Evolutionary conservation across 2,888 invertebrate species (phyloP), one percentile per base, ranked within the genome.

Genomic region (Caenorhabditis virilis): DNA sequence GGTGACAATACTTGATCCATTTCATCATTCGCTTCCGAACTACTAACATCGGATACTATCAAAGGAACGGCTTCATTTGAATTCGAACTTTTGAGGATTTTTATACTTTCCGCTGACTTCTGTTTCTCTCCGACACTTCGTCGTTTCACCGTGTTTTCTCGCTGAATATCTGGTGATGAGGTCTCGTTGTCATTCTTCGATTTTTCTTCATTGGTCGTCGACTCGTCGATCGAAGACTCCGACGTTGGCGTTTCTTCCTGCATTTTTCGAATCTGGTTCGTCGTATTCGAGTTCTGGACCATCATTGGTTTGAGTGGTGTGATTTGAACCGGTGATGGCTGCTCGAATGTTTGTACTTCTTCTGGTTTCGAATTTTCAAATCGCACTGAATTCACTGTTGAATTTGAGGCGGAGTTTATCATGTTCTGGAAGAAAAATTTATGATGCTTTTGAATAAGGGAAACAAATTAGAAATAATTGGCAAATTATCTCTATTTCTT

Each of bases 31-130:
- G 61, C 61, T 55, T 75, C 75, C 30, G 69, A 65, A 39, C 70
- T 70, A 49, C 70, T 70, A n/a, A 75, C 75, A 59, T 75, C 75
- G 9, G 75, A 75, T 2, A 75, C 75, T 6, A 75, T 75, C 23
- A 75, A 52, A 2, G 72, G 72, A 41, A 57, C 68, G 15, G 60
- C 50, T 26, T 48, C 22, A 2, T 20, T 15, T n/a, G n/a, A n/a
- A n/a, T n/a, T n/a, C 23, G 56, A 54, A 53, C 62, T 62, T 23
- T 56, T 62, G 27, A 48, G 49, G 26, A 56, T 62, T 41, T 62
- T 56, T n/a, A 62, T 56, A 13, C 51, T 51, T 38, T 30, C 48
- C 35, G 41, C 50, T 47, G 13, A 54, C 50, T 1, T 26, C 43
- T n/a, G n/a, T n/a, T 35, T 30, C 42, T 30, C 39, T 6, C 20